phyloP scores from a whole-genome alignment of 2,888 invertebrate genomes.

The Formica aserva region DNA sequence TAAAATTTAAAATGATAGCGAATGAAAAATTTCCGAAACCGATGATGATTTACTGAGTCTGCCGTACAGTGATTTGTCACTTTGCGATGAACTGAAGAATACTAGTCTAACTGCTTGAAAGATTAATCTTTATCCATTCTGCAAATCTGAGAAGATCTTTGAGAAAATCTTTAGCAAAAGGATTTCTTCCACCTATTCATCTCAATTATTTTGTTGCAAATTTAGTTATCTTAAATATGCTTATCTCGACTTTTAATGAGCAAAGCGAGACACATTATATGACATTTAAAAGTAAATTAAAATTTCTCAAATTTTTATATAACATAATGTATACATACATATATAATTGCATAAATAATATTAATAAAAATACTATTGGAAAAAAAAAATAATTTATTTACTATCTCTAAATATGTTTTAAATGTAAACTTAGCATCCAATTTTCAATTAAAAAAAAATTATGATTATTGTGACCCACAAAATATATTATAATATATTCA shows the following conservation, averaged over 20 bases:
- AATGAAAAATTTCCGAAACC: not conserved
- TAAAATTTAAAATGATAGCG: not conserved
- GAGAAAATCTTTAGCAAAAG: not conserved
- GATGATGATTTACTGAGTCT: not conserved
- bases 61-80: not conserved
- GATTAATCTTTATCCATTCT: constrained; percentile 3
- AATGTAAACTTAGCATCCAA: not conserved
- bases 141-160: not conserved
- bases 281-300: not conserved
- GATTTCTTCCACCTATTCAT: not conserved
- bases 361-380: not conserved
- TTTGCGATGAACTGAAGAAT: not conserved
- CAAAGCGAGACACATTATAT: not conserved
- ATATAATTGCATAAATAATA: not conserved
- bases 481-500: not conserved
- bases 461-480: not conserved
- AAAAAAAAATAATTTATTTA: not conserved
- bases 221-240: not conserved
- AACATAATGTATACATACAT: not conserved
- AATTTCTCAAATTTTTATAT: not conserved
- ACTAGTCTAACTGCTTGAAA: not conserved
- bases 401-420: not conserved
- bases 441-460: not conserved
- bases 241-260: not conserved
- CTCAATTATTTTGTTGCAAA: not conserved